Base-by-base conservation (phyloP, 37 sponge, comb jelly and placozoan genomes). In the Beroe forskalii region DNA sequence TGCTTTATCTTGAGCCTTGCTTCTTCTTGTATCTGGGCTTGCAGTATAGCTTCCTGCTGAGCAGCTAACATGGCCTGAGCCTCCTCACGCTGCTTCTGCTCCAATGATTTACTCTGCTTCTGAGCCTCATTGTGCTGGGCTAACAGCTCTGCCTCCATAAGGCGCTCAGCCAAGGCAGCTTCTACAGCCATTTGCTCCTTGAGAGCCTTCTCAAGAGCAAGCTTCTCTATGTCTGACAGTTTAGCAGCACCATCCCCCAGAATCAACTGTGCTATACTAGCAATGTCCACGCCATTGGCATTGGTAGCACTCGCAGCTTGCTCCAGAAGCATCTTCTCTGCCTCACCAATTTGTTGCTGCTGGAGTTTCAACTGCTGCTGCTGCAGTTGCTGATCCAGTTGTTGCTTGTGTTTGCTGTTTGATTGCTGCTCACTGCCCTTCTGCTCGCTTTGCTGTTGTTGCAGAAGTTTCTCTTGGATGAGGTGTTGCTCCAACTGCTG, bases 61-160 rank as follows among this genome's bases (percentile, higher is more conserved):
- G 55, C 44, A n/a, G n/a, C 4, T 48, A 80, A 17, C 43, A 80
- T 35, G 12, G 55, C 55, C 66, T 64, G 66, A 1, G 25, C 86
- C 40, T 80, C 86, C 55, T 80, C 86, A 1, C 86, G n/a, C 86
- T 80, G 86, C 27, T 80, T 80, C 48, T 80, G 86, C 42, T 80
- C 55, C 48, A 44, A 48, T 1, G 44, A 44, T 80, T 80, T 41
- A 1, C 30, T 22, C 55, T 80, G 86, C 22, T 80, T 41, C 55
- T 43, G 44, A 0, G 55, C 55, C 30, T 80, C 86, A 4, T 23
- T 44, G 55, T 80, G 86, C 30, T 80, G 86, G n/a, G 28, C 35
- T 28, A 80, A 43, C 31, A 80, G 1, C 55, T 80, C 86, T n/a
- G 86, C 86, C 48, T 80, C 86, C 4, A 37, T 48, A 43, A 44